phyloP scores from a whole-genome alignment of 2,888 invertebrate genomes.

The Hoplodrina ambigua region DNA sequence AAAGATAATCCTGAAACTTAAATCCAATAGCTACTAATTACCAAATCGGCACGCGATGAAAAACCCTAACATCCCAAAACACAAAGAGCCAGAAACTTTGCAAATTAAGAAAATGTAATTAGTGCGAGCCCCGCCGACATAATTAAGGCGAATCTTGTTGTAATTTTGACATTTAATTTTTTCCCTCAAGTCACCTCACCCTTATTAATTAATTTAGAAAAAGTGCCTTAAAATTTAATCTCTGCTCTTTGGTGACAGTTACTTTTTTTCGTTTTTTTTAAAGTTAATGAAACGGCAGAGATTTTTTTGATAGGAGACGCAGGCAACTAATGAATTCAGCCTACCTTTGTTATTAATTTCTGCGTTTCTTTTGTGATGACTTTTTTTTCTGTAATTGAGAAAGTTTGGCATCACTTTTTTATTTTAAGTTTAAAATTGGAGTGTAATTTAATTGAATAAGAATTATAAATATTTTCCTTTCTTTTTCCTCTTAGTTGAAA shows the following conservation, averaged over 20 bases:
- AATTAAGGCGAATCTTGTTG: constrained; percentile 89
- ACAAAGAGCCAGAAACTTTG: constrained; percentile 78
- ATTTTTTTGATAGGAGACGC: constrained; percentile 83
- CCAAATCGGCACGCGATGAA: constrained; percentile 22
- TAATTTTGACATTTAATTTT: constrained; percentile 90
- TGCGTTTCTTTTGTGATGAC: constrained; percentile 57
- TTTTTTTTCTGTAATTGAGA: constrained; percentile 62
- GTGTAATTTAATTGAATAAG: constrained; percentile 24
- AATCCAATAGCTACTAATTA: neutral
- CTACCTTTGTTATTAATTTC: constrained; percentile 74
- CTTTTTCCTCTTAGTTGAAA: neutral
- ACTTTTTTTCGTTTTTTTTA: constrained; percentile 69
- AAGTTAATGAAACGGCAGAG: constrained; percentile 86
- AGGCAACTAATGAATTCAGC: constrained; percentile 76
- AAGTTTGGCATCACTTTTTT: constrained; percentile 56
- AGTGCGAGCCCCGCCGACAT: constrained; percentile 82
- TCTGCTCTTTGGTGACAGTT: constrained; percentile 84
- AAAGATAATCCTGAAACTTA: neutral
- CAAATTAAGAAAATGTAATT: constrained; percentile 90
- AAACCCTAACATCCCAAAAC: constrained; percentile 50
- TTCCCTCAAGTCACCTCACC: constrained; percentile 81
- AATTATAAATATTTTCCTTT: constrained; percentile 5
- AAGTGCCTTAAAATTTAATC: constrained; percentile 88
- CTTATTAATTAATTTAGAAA: constrained; percentile 88
- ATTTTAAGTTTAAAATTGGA: constrained; percentile 34